phyloP scores from a whole-genome alignment of 1,140 invertebrate genomes.

The Listronotus oregonensis region DNA sequence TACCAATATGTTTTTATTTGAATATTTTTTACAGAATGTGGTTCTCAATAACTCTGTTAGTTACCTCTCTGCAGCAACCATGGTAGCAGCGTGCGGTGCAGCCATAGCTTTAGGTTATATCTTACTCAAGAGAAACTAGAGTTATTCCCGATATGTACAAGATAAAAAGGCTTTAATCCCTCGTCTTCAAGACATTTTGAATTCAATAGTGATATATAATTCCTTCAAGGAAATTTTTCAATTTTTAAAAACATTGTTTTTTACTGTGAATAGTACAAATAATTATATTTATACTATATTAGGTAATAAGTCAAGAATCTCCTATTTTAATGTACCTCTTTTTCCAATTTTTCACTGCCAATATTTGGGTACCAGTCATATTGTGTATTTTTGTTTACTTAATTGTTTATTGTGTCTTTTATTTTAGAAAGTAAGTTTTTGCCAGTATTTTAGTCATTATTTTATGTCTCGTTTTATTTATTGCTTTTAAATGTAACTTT shows the following conservation, averaged over 20 bases:
- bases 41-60: too few relatives aligned
- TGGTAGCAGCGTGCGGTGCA: too few relatives aligned
- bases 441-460: background rate
- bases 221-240: too few relatives aligned
- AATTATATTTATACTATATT: background rate
- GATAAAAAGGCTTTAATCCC: background rate
- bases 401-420: background rate
- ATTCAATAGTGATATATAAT: too few relatives aligned
- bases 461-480: background rate
- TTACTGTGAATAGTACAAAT: background rate
- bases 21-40: background rate
- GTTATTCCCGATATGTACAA: background rate
- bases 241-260: too few relatives aligned
- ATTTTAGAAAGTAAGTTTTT: background rate
- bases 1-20: too few relatives aligned
- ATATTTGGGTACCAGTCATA: constrained; percentile 3
- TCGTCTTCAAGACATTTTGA: too few relatives aligned
- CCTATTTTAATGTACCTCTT: constrained; percentile 5
- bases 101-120: background rate
- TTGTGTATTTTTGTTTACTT: constrained; percentile 7
- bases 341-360: constrained; percentile 19
- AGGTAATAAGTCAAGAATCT: background rate
- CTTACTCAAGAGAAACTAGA: background rate
- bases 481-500: background rate
- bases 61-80: too few relatives aligned